Conservation (phyloP, 2,113 vertebrate genomes). For the Ivindomyrus marchei region DNA sequence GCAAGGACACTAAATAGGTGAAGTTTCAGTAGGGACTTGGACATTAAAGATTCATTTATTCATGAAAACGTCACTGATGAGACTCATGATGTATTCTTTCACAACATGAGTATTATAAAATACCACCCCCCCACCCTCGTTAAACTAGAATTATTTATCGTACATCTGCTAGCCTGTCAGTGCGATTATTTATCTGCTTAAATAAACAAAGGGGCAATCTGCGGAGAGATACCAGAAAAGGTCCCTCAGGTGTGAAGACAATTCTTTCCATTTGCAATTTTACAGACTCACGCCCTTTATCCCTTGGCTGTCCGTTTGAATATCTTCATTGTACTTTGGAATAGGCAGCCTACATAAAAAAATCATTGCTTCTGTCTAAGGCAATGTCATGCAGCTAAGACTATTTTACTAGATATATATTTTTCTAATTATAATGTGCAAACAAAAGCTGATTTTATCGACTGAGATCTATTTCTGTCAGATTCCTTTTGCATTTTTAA, state of each 20-base stretch:
- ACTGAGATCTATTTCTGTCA: background rate
- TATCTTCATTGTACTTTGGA: background rate
- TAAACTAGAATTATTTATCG: slow-evolving; percentile 24
- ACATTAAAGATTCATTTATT: slow-evolving; percentile 25
- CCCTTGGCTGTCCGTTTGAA: background rate
- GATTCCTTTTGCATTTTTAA: background rate
- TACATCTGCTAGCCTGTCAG: slow-evolving; percentile 25
- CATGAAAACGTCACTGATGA: slow-evolving; percentile 21
- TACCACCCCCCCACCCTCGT: background rate
- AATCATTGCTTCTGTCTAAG: background rate
- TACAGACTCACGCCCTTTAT: background rate
- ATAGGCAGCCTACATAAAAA: background rate
- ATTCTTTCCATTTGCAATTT: background rate
- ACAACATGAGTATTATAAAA: slow-evolving; percentile 26
- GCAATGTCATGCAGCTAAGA: background rate
- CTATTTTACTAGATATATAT: background rate
- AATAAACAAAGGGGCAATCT: slow-evolving; percentile 17
- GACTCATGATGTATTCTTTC: slow-evolving; percentile 12
- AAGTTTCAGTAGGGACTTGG: background rate
- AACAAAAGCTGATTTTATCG: background rate
- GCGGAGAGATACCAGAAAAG: background rate
- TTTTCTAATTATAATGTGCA: background rate
- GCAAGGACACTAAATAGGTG: slow-evolving; percentile 14
- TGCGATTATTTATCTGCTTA: slow-evolving; percentile 24
- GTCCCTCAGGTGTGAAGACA: background rate